Evolutionary conservation across 92 coral and sea anemone genomes (phyloP).

Genomic region (Metridium senile): DNA sequence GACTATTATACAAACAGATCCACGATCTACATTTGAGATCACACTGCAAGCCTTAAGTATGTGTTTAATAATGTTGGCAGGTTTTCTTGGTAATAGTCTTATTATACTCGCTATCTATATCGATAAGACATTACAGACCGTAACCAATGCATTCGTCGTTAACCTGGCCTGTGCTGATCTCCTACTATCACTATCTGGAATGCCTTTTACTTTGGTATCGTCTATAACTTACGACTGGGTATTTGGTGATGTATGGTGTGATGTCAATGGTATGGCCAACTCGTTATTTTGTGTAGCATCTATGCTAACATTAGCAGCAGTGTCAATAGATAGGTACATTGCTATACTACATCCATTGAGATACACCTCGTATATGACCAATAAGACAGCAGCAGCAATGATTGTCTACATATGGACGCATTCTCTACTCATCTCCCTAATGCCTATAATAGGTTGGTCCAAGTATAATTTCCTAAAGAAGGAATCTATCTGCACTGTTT

Average conservation of each 20-base stretch:
- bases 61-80: conserved; percentile 65
- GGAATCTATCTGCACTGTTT: conserved; percentile 85
- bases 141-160: conserved; percentile 86
- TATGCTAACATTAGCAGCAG: conserved; percentile 81
- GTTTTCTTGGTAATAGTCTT: conserved; percentile 69
- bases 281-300: conserved; percentile 89
- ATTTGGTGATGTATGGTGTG: conserved; percentile 78
- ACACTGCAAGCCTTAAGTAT: conserved; percentile 68
- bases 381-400: conserved; percentile 51
- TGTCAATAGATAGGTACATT: conserved; percentile 84
- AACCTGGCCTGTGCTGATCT: conserved; percentile 87
- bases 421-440: conserved; percentile 58
- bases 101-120: conserved; percentile 75
- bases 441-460: conserved; percentile 77
- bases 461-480: conserved; percentile 61
- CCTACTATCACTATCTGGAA: conserved; percentile 64
- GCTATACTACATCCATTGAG: conserved; percentile 83
- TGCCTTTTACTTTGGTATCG: conserved; percentile 90
- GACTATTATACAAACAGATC: neutral
- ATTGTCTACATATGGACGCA: conserved; percentile 79
- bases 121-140: conserved; percentile 77
- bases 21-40: conserved; percentile 49
- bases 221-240: conserved; percentile 86
- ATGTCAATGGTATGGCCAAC: conserved; percentile 80
- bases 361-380: conserved; percentile 74